Conservation (phyloP, 1,140 invertebrate species). For the Campodea augens region DNA sequence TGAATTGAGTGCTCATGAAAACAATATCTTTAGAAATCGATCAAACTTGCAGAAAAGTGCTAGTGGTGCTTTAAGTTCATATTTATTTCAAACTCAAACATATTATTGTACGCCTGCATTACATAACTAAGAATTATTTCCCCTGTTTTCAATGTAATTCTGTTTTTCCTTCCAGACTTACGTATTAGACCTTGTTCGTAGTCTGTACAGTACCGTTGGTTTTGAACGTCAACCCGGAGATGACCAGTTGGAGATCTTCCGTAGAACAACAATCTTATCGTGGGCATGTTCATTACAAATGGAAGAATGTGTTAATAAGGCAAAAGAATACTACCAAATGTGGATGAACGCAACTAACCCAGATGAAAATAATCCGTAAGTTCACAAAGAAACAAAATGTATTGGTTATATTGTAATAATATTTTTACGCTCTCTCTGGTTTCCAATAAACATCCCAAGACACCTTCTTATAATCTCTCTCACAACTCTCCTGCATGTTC, state of each 20-base stretch:
- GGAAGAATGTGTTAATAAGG: conserved; percentile 42
- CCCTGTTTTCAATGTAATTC: background rate
- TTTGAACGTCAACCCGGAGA: conserved; percentile 38
- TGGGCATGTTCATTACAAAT: conserved; percentile 49
- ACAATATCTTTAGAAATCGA: too few relatives aligned
- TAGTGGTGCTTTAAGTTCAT: background rate
- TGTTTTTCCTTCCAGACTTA: conserved; percentile 35
- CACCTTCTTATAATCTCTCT: too few relatives aligned
- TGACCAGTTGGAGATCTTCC: conserved; percentile 40
- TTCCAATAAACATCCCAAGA: too few relatives aligned
- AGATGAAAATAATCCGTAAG: conserved; percentile 49
- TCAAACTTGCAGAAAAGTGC: too few relatives aligned
- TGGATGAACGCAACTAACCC: conserved; percentile 47
- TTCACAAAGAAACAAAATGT: too few relatives aligned
- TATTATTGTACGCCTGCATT: background rate
- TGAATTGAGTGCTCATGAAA: too few relatives aligned
- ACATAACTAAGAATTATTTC: background rate
- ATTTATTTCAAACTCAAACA: background rate
- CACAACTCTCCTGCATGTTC: too few relatives aligned
- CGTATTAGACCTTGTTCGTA: conserved; percentile 36
- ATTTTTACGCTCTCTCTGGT: too few relatives aligned
- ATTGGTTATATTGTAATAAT: too few relatives aligned
- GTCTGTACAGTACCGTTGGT: conserved; percentile 41
- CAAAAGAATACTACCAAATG: conserved; percentile 42
- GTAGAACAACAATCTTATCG: conserved; percentile 43